Conservation (phyloP, 2,797 vertebrate genomes). For the Cottoperca gobio region DNA sequence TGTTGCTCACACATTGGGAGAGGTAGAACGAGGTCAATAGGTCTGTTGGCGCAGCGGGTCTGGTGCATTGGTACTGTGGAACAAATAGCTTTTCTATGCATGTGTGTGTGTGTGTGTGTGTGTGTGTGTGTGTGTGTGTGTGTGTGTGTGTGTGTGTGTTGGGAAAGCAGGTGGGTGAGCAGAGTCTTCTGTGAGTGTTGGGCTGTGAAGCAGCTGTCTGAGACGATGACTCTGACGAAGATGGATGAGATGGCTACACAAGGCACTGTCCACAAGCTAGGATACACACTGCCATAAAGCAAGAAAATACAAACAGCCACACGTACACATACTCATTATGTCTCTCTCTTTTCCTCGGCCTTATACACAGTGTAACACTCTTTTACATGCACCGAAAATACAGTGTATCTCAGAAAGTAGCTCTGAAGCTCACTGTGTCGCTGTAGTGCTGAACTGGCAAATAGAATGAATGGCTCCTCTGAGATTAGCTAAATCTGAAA, state of each 20-base stretch:
- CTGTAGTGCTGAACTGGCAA: conserved; percentile 51
- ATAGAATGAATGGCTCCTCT: conserved; percentile 50
- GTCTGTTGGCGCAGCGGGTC: conserved; percentile 45
- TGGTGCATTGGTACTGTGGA: conserved; percentile 49
- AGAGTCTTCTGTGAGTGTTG: conserved; percentile 66
- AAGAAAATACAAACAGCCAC: conserved; percentile 21
- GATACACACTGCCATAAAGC: conserved; percentile 50
- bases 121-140: background rate
- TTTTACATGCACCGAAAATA: conserved; percentile 17
- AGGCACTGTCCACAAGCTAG: conserved; percentile 61
- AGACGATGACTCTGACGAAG: conserved; percentile 82
- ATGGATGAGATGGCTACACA: conserved; percentile 80
- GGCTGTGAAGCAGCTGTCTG: conserved; percentile 83
- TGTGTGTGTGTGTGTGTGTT: conserved; percentile 3
- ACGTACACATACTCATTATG: conserved; percentile 12
- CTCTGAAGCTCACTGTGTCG: conserved; percentile 21
- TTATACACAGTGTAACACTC: background rate
- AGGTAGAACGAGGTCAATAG: conserved; percentile 36
- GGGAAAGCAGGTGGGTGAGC: conserved; percentile 65
- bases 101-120: conserved; percentile 16
- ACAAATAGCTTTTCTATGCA: conserved; percentile 54
- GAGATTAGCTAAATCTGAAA: conserved; percentile 75
- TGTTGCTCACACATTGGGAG: conserved; percentile 37
- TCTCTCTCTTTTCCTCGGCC: background rate
- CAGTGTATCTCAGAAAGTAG: conserved; percentile 24